Base-by-base conservation (phyloP, 2,888 invertebrate species). In the Piscicola geometra region DNA sequence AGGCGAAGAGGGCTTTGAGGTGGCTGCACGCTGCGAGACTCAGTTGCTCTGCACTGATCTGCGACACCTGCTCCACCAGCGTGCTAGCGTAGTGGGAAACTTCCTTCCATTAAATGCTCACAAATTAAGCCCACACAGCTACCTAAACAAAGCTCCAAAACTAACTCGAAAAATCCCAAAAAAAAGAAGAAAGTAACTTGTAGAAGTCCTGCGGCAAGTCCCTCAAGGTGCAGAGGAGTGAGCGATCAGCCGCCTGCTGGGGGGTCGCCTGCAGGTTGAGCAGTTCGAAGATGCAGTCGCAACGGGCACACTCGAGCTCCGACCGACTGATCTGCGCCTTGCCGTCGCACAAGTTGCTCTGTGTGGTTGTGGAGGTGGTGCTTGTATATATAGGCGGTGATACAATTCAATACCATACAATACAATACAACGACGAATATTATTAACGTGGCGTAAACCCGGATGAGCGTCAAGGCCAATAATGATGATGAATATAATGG, bases 271-370 rank as follows among this genome's bases (percentile, higher is more conserved):
- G 93, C 79, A 89, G 88, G 81, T 91, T 90, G 77, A 94, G 91
- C 72, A 92, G 89, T 83, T 93, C 91, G 85, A 91, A 95, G 78
- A 94, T 90, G n/a, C 93, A 88, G 25, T 93, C 92, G 83, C 93
- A 92, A 82, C 90, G 91, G 0, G 93, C 93, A 0, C 93, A 91
- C 81, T 91, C 92, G 81, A 93, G 89, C 77, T 93, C 87, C 64
- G 90, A 89, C 15, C 88, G 87, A 77, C 92, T 91, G 89, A 93
- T 92, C 74, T 88, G 87, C 1, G 83, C 83, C 41, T 88, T 87
- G 0, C 89, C 88, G 1, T 86, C 84, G 36, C 91, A 83, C 82
- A 90, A 90, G 75, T 87, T 88, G 78, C 89, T 88, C 90, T 90
- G 84, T 71, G 50, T 3, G 36, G 41, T 41, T 5, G 9, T 15